Evolutionary conservation across 2,113 vertebrate genomes (phyloP).

Genomic region (Neofelis nebulosa): DNA sequence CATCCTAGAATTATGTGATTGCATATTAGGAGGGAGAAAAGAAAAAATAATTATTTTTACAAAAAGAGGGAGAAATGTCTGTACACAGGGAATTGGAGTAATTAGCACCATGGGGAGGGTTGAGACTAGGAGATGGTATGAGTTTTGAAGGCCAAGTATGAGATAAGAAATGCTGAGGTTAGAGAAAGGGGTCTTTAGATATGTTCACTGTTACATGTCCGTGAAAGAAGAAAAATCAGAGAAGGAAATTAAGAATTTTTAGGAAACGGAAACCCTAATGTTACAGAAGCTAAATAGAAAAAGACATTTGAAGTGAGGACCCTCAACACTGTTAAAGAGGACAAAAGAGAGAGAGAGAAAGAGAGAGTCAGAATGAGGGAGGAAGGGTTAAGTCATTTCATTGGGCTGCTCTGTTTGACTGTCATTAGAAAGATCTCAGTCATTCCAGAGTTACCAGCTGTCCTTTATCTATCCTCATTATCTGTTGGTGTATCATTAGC

Average conservation of each 20-base stretch:
- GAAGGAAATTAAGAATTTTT: not conserved
- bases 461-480: conserved; percentile 28
- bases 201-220: not conserved
- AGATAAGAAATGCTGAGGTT: not conserved
- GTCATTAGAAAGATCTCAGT: not conserved
- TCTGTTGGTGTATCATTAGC: not conserved
- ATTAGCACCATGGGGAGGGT: not conserved
- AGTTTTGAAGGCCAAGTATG: not conserved
- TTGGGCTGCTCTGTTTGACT: not conserved
- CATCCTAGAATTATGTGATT: not conserved
- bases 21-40: not conserved
- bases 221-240: not conserved
- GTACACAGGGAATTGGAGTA: not conserved
- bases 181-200: not conserved
- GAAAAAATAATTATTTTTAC: too few relatives aligned
- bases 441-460: not conserved
- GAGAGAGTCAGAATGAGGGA: not conserved
- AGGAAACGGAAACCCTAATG: not conserved
- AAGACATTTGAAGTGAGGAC: not conserved
- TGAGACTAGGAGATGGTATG: not conserved
- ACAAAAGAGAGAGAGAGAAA: not conserved
- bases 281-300: not conserved
- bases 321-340: not conserved
- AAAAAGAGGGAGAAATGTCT: not conserved
- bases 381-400: not conserved